Evolutionary conservation across 2,113 vertebrate genomes (phyloP), one percentile per base, ranked within the genome.

Genomic region (Zosterops lateralis): DNA sequence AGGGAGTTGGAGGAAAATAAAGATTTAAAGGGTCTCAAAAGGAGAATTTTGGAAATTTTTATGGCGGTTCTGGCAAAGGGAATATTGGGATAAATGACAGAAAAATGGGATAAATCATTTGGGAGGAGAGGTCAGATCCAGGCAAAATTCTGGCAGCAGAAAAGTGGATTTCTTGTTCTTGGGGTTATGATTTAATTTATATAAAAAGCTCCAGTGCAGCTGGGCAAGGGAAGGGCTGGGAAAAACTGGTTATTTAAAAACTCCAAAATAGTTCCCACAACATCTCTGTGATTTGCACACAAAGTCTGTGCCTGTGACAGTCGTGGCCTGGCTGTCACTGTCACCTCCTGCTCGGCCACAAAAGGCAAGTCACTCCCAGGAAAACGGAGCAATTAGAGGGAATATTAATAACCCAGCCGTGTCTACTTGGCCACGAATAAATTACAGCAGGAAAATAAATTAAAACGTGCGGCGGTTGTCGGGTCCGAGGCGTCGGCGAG

Each of bases 61-160:
- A 2, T 3, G 36, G 61, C 34, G 42, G 44, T 0, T 1, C 10
- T 7, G 67, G 34, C 1, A 1, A 50, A 45, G 2, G 22, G 28
- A 70, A 28, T 13, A 2, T 48, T 68, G 44, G 45, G 26, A 31
- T 31, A 44, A 71, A 28, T 3, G 25, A 74, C 7, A 42, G 24
- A 40, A 74, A 31, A 87, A 31, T 0, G 2, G 53, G 83, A 54
- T 4, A 50, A 85, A n/a, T 22, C 45, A 31, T 15, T 9, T 36
- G 36, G 36, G 21, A 90, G 44, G 12, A 1, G 2, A 70, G 28
- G 47, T 12, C 54, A 65, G 20, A 12, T 9, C 25, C 56, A n/a
- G 14, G 56, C 17, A 28, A 66, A 32, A 73, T 12, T 36, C 14
- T 45, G 40, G 45, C 38, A 57, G 78, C 22, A 62, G 54, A 4